Conservation (phyloP, 2,113 vertebrate species). For the Burhinus oedicnemus region DNA sequence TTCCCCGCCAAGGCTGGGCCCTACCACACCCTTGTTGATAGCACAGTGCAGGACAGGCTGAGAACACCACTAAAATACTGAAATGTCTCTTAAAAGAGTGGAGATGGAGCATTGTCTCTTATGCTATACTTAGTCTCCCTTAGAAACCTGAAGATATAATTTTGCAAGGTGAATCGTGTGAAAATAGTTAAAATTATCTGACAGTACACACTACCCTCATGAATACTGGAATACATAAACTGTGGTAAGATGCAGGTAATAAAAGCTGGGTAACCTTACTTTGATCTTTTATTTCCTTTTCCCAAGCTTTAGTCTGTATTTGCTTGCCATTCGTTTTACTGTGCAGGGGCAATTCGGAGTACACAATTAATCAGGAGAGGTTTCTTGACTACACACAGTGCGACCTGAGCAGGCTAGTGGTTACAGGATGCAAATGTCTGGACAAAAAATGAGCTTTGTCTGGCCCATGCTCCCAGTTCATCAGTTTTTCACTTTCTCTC, state of each 20-base stretch:
- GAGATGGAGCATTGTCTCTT: not conserved
- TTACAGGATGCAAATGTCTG: not conserved
- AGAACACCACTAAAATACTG: not conserved
- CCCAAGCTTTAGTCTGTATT: not conserved
- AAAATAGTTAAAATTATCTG: constrained; percentile 32
- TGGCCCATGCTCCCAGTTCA: not conserved
- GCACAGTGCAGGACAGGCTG: not conserved
- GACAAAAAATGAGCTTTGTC: not conserved
- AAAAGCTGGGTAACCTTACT: not conserved
- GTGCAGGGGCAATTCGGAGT: not conserved
- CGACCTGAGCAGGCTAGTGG: not conserved
- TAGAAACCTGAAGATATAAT: constrained; percentile 13
- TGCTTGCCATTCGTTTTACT: not conserved
- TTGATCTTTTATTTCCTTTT: not conserved
- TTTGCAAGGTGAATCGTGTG: not conserved
- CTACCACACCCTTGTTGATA: not conserved
- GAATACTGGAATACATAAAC: not conserved
- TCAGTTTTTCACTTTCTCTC: too few relatives aligned
- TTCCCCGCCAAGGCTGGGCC: not conserved
- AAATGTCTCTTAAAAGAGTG: not conserved
- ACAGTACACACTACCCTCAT: not conserved
- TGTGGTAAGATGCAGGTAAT: not conserved
- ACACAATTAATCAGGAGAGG: not conserved
- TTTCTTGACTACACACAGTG: not conserved
- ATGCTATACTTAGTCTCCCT: constrained; percentile 14